Conservation (phyloP, 1,140 invertebrate species). For the Rhopalosiphum maidis region DNA sequence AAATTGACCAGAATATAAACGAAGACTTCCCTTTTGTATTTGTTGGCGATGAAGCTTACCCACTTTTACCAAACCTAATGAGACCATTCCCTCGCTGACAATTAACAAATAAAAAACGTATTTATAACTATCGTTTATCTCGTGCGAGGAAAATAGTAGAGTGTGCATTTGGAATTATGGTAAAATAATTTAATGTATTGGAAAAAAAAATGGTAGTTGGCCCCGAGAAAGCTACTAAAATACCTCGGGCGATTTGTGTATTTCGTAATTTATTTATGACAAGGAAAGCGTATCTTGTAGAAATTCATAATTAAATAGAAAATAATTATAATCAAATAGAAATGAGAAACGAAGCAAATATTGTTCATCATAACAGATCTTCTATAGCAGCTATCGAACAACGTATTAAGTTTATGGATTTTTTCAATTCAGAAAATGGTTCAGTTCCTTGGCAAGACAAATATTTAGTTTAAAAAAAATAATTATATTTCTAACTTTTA, state of each 20-base stretch:
- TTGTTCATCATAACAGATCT: neutral
- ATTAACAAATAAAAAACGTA: neutral
- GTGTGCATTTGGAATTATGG: neutral
- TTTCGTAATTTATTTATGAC: neutral
- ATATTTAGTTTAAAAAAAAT: no score
- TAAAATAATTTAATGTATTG: conserved; percentile 2
- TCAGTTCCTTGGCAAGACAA: no score
- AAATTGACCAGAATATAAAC: neutral
- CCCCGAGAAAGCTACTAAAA: neutral
- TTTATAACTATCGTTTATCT: no score
- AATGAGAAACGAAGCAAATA: neutral
- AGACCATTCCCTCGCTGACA: conserved; percentile 59
- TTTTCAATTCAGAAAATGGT: neutral
- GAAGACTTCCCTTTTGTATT: conserved; percentile 46
- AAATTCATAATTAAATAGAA: neutral
- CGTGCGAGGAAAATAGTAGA: conserved; percentile 3
- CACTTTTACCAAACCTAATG: conserved; percentile 62
- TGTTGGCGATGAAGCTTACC: conserved; percentile 64
- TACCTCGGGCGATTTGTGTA: neutral
- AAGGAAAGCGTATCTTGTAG: neutral
- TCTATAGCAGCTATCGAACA: neutral
- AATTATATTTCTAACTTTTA: no score
- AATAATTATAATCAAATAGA: neutral
- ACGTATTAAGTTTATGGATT: neutral
- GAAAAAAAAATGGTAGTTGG: conserved; percentile 19